Evolutionary conservation across 2,113 vertebrate species (phyloP).

Genomic region (Oreotragus oreotragus): DNA sequence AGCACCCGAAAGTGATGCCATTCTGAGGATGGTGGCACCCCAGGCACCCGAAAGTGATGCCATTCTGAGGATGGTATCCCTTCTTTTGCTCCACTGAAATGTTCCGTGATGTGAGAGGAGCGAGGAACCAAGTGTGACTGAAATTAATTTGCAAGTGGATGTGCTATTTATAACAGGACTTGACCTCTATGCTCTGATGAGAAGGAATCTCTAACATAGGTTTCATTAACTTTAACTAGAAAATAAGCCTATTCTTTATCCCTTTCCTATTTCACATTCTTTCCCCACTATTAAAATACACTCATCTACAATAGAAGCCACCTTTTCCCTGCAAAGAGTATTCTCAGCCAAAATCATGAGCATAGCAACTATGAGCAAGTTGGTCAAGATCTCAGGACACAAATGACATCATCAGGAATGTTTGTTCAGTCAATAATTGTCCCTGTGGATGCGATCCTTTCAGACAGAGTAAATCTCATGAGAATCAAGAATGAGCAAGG

Average conservation of each 20-base stretch:
- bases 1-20: not conserved
- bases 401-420: not conserved
- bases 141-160: not conserved
- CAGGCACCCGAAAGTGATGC: not conserved
- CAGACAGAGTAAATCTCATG: not conserved
- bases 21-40: too few relatives aligned
- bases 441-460: not conserved
- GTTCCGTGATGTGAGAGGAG: not conserved
- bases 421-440: not conserved
- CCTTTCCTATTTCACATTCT: conserved; percentile 3
- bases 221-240: not conserved
- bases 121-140: not conserved
- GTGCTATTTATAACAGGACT: not conserved
- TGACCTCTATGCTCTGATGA: not conserved
- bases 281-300: not conserved
- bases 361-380: not conserved
- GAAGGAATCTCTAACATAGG: not conserved
- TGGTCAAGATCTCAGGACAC: not conserved
- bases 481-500: not conserved
- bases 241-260: not conserved
- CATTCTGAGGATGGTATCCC: not conserved
- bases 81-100: not conserved
- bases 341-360: not conserved
- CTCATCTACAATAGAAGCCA: not conserved
- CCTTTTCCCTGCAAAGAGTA: not conserved